Base-by-base conservation (phyloP, 2,888 invertebrate species). In the Drosophila hamatofila region DNA sequence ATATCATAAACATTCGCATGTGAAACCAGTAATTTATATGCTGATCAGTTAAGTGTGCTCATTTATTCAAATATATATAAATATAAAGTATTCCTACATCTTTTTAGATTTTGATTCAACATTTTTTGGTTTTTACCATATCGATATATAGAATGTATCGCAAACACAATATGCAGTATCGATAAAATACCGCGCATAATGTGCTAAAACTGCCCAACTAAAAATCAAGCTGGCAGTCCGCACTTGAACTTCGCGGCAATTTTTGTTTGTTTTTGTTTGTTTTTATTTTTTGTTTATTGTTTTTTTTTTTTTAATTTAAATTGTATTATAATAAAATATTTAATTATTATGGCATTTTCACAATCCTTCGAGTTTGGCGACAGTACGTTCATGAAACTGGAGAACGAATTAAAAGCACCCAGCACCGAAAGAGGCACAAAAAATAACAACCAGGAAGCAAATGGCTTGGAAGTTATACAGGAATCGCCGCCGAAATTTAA, bases 311-410 rank as follows among this genome's bases (percentile, higher is more conserved):
- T 33, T 33, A 12, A 39, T 58, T 57, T 59, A 8, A 44, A 57
- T 41, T 57, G 54, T 56, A 52, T 52, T 52, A 21, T 46, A 39
- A 5, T 46, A 56, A 11, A 54, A 51, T 68, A 61, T 52, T 27
- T 5, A 42, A 37, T 5, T 48, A 46, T 25, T 14, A 92, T 92
- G 92, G 89, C 89, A 1, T 92, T 93, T 73, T 92, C 93, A 0
- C 91, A 93, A 70, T 92, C 93, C 0, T 87, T 93, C 23, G 84
- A 89, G 18, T 81, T 93, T 56, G 92, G 92, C 3, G 91, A 92
- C 55, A 92, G 91, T 58, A 92, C 92, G 0, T 87, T 92, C 37
- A 81, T 90, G 81, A 86, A 91, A 61, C 67, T 93, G 44, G 92
- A 92, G 63, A 87, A 72, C 49, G 88, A 87, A 58, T 73, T 80